Base-by-base conservation (phyloP, 1,140 invertebrate genomes). In the Lasioglossum baleicum region DNA sequence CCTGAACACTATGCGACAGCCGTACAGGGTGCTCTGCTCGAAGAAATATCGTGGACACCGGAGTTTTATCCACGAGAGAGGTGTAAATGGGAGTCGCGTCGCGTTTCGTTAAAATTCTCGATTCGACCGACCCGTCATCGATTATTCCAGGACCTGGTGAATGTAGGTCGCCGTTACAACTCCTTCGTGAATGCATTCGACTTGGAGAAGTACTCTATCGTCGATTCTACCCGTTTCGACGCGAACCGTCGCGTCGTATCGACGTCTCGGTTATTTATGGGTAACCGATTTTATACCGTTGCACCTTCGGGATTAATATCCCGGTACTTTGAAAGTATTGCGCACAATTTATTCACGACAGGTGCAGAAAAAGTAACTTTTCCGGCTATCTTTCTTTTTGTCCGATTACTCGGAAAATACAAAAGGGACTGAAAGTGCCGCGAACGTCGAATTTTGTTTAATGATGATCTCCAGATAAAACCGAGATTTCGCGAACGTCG, bases 111-210 rank as follows among this genome's bases (percentile, higher is more conserved):
- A 13, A 40, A 58, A 58, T 42, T n/a, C 53, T 8, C 65, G 60
- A 61, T 61, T 42, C 70, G 56, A 72, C 15, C 69, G 31, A 15
- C 20, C n/a, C 13, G 31, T 61, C 42, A 61, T 72, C 70, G 70
- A 61, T 61, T 60, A 42, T 26, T 72, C 70, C 60, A 40, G 11
- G 56, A 42, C 11, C 20, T 26, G 11, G 56, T 40, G 53, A 2
- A 71, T 60, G 58, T 44, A 35, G 53, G 31, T 60, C 70, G 35
- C 22, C 22, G 60, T 58, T 40, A 58, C 35, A 48, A 17, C 20
- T 26, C 60, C 56, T 44, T 72, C 22, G 70, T 22, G n/a, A 61
- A 51, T 48, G 65, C n/a, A 48, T 48, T 67, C 65, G 42, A 48
- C 65, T 48, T 67, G n/a, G 11, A 48, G 42, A 48, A 67, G n/a